Evolutionary conservation across 2,888 invertebrate genomes (phyloP).

Genomic region (Oeneis ivallda): DNA sequence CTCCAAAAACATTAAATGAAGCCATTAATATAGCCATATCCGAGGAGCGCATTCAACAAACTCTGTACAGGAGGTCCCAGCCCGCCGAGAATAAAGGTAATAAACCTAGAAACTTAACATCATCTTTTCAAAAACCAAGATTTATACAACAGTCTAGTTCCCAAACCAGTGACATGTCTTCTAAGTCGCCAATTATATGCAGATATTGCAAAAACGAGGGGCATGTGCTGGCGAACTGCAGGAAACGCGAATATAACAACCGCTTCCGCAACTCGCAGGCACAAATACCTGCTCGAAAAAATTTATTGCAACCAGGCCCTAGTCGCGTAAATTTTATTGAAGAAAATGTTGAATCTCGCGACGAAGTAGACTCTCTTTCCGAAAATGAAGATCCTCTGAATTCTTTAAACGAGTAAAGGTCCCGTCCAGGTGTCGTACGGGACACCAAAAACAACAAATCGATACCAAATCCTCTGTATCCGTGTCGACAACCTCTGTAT

Average conservation of each 20-base stretch:
- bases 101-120: too few relatives aligned
- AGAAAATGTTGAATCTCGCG: too few relatives aligned
- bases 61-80: not conserved
- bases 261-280: not conserved
- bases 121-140: too few relatives aligned
- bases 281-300: too few relatives aligned
- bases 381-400: too few relatives aligned
- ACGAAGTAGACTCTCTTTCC: too few relatives aligned
- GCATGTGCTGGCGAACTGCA: conserved; percentile 26
- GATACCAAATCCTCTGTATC: not conserved
- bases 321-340: too few relatives aligned
- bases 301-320: too few relatives aligned
- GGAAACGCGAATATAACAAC: conserved; percentile 33
- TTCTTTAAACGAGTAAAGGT: not conserved
- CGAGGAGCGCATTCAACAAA: conserved; percentile 32
- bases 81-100: not conserved
- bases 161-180: too few relatives aligned
- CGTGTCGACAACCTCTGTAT: not conserved
- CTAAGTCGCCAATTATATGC: too few relatives aligned
- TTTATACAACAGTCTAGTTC: too few relatives aligned
- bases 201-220: conserved; percentile 33
- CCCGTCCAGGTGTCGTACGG: not conserved
- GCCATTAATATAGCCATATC: conserved; percentile 22
- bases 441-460: not conserved
- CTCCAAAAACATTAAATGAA: conserved; percentile 31